Evolutionary conservation across 2,797 vertebrate species (phyloP), one percentile per base, ranked within the genome.

Genomic region (Salarias fasciatus): DNA sequence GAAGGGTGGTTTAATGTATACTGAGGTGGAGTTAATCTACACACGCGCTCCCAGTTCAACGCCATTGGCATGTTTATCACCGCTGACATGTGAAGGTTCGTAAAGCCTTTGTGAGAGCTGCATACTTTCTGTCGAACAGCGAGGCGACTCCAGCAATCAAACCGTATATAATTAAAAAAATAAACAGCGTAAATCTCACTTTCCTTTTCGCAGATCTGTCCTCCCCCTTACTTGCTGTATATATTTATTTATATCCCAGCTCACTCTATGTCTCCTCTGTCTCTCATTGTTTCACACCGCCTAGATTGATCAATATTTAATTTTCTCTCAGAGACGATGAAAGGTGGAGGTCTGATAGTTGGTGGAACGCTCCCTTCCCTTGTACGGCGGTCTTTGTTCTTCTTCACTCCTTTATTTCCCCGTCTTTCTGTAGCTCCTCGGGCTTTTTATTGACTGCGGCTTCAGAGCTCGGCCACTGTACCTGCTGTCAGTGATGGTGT

Each of bases 301-400:
- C 86, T 70, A 82, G 57, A 80, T 78, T 94, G 94, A 95, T 96
- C 95, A 94, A 94, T 95, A 94, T 94, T 96, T 95, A 94, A 96
- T 96, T 96, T 96, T 94, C 94, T 94, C 90, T 69, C 72, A 8
- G 90, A 91, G 88, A 91, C 77, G 63, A 82, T 77, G 77, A 80
- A 80, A 80, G 69, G 79, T 72, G 57, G 67, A 72, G 64, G 73
- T 86, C 80, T 84, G 80, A 78, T 78, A 76, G 81, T 77, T 73
- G 69, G 44, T 53, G 58, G 11, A 71, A 53, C 43, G 30, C 11
- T 71, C 45, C 43, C 42, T 52, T 72, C 47, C 58, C 30, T 70
- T 63, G 46, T 11, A 3, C 64, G 51, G 9, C 5, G 14, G 37
- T 63, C 72, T 72, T 78, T 83, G 57, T 79, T 68, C 63, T 70